Conservation (phyloP, 2,797 vertebrate species). For the Sebastes glaucus region DNA sequence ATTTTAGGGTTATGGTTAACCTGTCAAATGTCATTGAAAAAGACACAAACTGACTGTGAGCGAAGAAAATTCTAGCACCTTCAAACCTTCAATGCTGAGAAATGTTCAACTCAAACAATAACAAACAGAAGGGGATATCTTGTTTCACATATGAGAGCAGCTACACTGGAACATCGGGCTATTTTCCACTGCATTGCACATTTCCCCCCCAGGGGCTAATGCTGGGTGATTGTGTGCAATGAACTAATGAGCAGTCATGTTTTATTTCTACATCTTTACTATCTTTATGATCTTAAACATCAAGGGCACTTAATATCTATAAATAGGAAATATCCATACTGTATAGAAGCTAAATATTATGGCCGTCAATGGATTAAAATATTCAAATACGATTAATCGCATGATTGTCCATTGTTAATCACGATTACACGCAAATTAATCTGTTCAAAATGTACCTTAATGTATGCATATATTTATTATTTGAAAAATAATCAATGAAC, state of each 20-base stretch:
- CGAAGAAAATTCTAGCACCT: background rate
- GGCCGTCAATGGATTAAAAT: too few relatives aligned
- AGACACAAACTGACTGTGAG: background rate
- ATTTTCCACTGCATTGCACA: slow-evolving; percentile 11
- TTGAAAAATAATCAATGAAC: too few relatives aligned
- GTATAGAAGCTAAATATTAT: background rate
- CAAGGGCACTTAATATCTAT: background rate
- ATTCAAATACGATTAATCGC: too few relatives aligned
- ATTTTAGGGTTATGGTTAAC: background rate
- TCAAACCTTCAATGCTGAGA: background rate
- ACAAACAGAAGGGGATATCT: background rate
- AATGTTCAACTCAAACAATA: background rate
- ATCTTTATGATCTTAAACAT: background rate
- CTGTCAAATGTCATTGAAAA: slow-evolving; percentile 4
- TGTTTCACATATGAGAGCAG: slow-evolving; percentile 5
- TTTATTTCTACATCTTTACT: slow-evolving; percentile 34
- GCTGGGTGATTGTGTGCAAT: background rate
- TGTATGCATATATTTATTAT: too few relatives aligned
- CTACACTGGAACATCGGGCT: slow-evolving; percentile 16
- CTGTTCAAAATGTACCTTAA: too few relatives aligned
- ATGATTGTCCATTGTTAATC: too few relatives aligned
- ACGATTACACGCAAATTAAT: too few relatives aligned
- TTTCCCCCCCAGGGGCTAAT: slow-evolving; percentile 10
- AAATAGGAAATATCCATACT: background rate
- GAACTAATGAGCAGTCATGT: slow-evolving; percentile 42